Evolutionary conservation across 2,113 vertebrate species (phyloP).

Genomic region (Ornithorhynchus anatinus): DNA sequence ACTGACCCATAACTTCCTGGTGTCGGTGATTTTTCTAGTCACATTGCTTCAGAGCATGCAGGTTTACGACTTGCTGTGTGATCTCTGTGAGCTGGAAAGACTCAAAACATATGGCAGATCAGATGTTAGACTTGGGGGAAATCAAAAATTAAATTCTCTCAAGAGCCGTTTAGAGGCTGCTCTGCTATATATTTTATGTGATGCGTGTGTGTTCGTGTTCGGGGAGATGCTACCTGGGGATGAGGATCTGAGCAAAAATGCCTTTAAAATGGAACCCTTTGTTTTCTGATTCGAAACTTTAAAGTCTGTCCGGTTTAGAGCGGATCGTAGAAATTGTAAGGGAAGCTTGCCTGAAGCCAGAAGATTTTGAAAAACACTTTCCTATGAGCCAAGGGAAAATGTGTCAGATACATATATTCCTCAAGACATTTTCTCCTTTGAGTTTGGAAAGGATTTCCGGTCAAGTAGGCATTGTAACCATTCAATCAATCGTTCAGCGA

Average conservation of each 20-base stretch:
- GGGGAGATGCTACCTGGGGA: conserved; percentile 64
- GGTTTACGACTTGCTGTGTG: conserved; percentile 61
- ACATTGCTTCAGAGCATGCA: conserved; percentile 48
- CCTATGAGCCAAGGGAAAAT: conserved; percentile 59
- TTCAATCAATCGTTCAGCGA: no score
- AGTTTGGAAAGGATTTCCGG: conserved; percentile 17
- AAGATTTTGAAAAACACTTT: conserved; percentile 43
- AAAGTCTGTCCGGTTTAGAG: conserved; percentile 66
- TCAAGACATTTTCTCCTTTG: not conserved
- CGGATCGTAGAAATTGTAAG: conserved; percentile 67
- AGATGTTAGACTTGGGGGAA: conserved; percentile 71
- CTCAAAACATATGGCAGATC: conserved; percentile 73
- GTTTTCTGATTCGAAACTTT: conserved; percentile 65
- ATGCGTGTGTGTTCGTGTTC: conserved; percentile 58
- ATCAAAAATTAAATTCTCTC: conserved; percentile 78
- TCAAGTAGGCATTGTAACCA: no score
- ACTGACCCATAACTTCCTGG: conserved; percentile 55
- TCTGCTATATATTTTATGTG: conserved; percentile 74
- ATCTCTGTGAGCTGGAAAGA: conserved; percentile 67
- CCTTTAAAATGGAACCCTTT: conserved; percentile 65
- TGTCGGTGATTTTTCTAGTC: conserved; percentile 59
- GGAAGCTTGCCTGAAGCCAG: conserved; percentile 65
- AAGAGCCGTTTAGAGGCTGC: conserved; percentile 64
- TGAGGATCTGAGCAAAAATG: conserved; percentile 55
- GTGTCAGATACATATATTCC: conserved; percentile 18